Evolutionary conservation across 2,888 invertebrate genomes (phyloP), one percentile per base, ranked within the genome.

Genomic region (Heliconius erato): DNA sequence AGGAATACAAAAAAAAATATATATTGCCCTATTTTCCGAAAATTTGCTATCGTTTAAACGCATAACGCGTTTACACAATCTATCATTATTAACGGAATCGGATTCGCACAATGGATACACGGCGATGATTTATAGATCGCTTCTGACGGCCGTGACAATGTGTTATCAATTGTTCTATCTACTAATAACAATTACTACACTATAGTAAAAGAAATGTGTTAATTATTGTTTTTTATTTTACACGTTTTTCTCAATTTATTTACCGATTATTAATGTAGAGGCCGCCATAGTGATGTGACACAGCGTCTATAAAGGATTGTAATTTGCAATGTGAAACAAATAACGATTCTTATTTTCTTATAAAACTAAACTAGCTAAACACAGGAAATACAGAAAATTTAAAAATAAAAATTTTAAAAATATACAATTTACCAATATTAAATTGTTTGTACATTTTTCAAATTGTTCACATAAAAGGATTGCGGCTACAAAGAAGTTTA

Each of bases 81-180:
- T 81, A 84, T 85, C 85, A 85, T 85, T 85, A 85, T 79, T 83
- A 82, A 76, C 82, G 81, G 79, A 84, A 83, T 83, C 83, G 76
- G 85, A 81, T 82, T 85, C 82, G 82, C 80, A 83, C 78, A 82
- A 79, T 83, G 85, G 79, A 84, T 82, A 84, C 79, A 83, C 84
- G 80, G 59, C 54, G 82, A 82, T 85, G 85, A 85, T 85, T 85
- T 85, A 85, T 85, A 81, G 83, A 69, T 69, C 74, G 81, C 69
- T 85, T 81, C 44, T 49, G 69, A 81, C 82, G 82, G 81, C 59
- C 72, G 74, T 69, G 81, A 79, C 81, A 81, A 79, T 81, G 74
- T 74, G 74, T 69, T 81, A 79, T 83, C 83, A 79, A 83, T 83
- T 83, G 74, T 83, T 74, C 74, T 74, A 81, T 69, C 59, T 74